These are phyloP conservation scores for Hippopotamus amphibius DNA, from an alignment of 2,113 vertebrate genomes.

Conservation along the genomic window DNA sequence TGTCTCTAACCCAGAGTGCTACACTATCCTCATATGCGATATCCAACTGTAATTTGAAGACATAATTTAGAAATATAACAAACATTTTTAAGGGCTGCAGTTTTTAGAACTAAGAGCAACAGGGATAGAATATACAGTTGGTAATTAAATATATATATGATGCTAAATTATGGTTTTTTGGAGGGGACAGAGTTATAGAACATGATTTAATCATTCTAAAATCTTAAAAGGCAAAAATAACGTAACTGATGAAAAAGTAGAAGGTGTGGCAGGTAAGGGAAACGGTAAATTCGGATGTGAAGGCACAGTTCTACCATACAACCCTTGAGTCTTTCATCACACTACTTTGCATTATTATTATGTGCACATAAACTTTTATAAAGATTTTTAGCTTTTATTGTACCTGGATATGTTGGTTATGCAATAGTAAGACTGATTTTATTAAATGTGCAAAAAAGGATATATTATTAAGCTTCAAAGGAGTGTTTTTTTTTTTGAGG, in stretches of 20 bases:
- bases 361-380: neutral
- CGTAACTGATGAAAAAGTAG: neutral
- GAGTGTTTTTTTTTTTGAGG: neutral
- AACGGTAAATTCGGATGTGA: neutral
- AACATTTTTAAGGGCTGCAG: neutral
- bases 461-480: neutral
- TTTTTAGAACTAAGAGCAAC: slow-evolving; percentile 20
- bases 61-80: neutral
- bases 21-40: neutral
- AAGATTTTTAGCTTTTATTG: neutral
- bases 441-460: neutral
- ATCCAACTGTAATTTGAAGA: neutral
- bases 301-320: neutral
- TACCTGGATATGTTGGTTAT: neutral
- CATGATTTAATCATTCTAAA: slow-evolving; percentile 33
- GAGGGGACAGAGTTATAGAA: neutral
- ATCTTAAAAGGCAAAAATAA: slow-evolving; percentile 18
- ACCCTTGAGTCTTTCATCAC: neutral
- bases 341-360: neutral
- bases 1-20: neutral
- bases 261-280: neutral
- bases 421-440: neutral
- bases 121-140: neutral
- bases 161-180: slow-evolving; percentile 7
- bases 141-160: neutral